Evolutionary conservation across 2,888 invertebrate genomes (phyloP), one percentile per base, ranked within the genome.

Genomic region (Cheilosia scutellata): DNA sequence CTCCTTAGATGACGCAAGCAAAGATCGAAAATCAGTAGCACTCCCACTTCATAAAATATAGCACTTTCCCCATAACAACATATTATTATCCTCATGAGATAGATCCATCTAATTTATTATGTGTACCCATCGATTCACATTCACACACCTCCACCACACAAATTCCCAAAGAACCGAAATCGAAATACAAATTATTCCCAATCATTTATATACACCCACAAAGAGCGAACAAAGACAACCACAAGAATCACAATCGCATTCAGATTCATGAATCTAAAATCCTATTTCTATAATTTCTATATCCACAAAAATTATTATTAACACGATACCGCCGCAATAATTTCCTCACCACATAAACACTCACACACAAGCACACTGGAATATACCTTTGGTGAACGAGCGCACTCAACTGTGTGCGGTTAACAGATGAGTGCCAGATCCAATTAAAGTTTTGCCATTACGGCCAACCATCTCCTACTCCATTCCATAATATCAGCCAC

Each of bases 371-470:
- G 9, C 47, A 33, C 29, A 11, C 49, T 11, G n/a, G n/a, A 11
- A 42, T 42, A 3, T 42, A 16, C 16, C 44, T 44, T 13, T 16
- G 16, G 44, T 44, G 16, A 33, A 33, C 33, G 7, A 6, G 44
- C 31, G 13, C 20, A 53, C 71, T 77, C 65, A 60, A 47, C 57
- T 65, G 70, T 58, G 49, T 75, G 75, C 49, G 71, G 66, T 60
- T 66, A 72, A 53, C 72, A 71, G 77, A 82, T 70, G 74, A 68
- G 62, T 83, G 68, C 68, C 83, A 51, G 72, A 83, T 78, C 60
- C 62, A 83, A 83, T 83, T 78, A 78, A 83, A 83, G 83, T 78
- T 78, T 70, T 74, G 49, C 77, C 72, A 77, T 83, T 63, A 62
- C 55, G 47, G 9, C 70, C 77, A 58, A 72, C 20, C n/a, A 2